A percentile compares a stretch with the other conserved stretches of the same genome.
Conservation (phyloP, 2,797 vertebrate species). For the Moxostoma hubbsi region DNA sequence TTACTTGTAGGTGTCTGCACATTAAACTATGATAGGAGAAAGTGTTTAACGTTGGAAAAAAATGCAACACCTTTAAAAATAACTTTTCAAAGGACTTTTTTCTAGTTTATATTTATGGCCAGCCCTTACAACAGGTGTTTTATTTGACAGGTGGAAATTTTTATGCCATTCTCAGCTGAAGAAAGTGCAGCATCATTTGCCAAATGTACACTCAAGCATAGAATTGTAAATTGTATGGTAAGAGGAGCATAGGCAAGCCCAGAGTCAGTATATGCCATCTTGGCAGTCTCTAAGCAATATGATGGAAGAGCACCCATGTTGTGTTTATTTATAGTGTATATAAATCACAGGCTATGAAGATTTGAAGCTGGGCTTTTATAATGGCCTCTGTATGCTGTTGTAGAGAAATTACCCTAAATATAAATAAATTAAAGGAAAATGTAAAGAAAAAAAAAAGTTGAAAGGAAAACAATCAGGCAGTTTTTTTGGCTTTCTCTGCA, state of each 20-base stretch:
- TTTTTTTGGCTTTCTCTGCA: conserved; percentile 1
- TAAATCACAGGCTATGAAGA: conserved; percentile 1
- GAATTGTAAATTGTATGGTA: conserved; percentile 3
- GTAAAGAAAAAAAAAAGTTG: conserved; percentile 1
- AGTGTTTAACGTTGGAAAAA: not conserved
- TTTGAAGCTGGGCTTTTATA: not conserved
- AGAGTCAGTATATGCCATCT: not conserved
- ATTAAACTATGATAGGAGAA: not conserved
- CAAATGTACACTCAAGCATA: conserved; percentile 6
- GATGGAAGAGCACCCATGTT: not conserved
- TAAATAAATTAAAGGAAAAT: not conserved
- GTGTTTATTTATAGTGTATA: conserved; percentile 11
- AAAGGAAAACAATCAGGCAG: not conserved
- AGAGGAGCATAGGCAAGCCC: not conserved
- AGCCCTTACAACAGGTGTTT: conserved; percentile 20
- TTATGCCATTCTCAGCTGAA: not conserved
- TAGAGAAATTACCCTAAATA: conserved; percentile 10
- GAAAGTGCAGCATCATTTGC: conserved; percentile 17
- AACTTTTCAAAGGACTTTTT: conserved; percentile 8
- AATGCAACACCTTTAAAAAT: not conserved
- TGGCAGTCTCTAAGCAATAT: not conserved
- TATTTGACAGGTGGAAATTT: conserved; percentile 14
- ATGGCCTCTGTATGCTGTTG: not conserved
- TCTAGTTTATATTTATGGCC: conserved; percentile 15
- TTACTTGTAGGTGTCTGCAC: not conserved